Percentiles rank a stretch among this genome's conserved stretches.
phyloP scores from a whole-genome alignment of 2,797 vertebrate species.

The Schizopygopsis pylzovi region DNA sequence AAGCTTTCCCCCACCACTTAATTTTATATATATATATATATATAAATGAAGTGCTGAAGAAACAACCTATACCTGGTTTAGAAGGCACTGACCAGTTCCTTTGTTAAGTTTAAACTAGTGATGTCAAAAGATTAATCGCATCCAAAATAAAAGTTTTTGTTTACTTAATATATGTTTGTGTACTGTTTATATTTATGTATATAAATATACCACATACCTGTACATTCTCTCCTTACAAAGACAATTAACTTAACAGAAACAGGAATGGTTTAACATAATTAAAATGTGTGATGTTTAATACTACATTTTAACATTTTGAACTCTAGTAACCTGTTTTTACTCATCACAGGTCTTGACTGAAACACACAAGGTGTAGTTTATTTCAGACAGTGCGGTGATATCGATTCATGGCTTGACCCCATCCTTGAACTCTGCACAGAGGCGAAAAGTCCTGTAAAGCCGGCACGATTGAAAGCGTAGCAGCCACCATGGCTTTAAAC shows the following conservation, averaged over 20 bases:
- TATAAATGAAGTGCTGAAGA: background rate
- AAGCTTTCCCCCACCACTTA: background rate
- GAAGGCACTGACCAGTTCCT: no score
- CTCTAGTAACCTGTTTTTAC: background rate
- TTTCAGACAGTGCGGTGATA: slow-evolving; percentile 42
- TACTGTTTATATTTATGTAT: no score
- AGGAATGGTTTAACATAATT: background rate
- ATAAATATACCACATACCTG: no score
- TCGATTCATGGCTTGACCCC: slow-evolving; percentile 52
- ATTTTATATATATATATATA: no score
- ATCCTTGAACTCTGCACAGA: slow-evolving; percentile 56
- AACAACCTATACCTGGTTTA: background rate
- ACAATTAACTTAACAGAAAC: background rate
- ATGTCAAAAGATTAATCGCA: no score
- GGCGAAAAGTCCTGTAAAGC: slow-evolving; percentile 51
- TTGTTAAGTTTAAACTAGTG: no score
- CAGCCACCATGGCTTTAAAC: slow-evolving; percentile 49
- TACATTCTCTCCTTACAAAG: background rate
- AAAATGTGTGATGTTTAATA: background rate
- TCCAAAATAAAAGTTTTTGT: no score
- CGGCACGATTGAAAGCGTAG: slow-evolving; percentile 45
- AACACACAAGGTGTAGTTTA: slow-evolving; percentile 47
- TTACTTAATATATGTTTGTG: no score
- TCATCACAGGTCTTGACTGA: slow-evolving; percentile 11
- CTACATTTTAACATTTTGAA: slow-evolving; percentile 5